Evolutionary conservation across 30 jellyfish, hydroid and myxozoan genomes (phyloP).

Genomic region (Sanderia malayensis): DNA sequence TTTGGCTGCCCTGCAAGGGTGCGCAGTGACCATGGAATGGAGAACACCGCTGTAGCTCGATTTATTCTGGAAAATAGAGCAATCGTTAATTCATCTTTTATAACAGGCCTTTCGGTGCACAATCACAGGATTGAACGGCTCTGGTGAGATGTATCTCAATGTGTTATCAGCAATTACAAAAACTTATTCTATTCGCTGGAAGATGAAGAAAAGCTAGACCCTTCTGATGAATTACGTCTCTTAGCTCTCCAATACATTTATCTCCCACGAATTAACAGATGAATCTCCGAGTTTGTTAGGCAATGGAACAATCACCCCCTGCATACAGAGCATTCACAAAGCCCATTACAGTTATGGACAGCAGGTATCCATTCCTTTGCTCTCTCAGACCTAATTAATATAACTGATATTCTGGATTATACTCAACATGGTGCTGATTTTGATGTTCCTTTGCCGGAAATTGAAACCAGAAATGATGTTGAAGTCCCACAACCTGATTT

Average conservation of each 20-base stretch:
- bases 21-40: slow-evolving; percentile 34
- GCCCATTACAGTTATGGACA: slow-evolving; percentile 27
- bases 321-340: slow-evolving; percentile 12
- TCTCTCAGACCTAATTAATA: background rate
- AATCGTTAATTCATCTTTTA: slow-evolving; percentile 7
- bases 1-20: slow-evolving; percentile 34
- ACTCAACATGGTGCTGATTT: slow-evolving; percentile 14
- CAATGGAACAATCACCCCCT: slow-evolving; percentile 16
- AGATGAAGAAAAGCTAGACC: slow-evolving; percentile 25
- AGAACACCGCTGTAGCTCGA: slow-evolving; percentile 30
- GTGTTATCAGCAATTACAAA: background rate
- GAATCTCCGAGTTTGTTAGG: background rate
- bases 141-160: slow-evolving; percentile 13
- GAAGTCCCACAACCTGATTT: slow-evolving; percentile 5
- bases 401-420: background rate
- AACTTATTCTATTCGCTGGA: slow-evolving; percentile 18
- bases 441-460: slow-evolving; percentile 7
- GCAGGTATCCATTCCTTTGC: slow-evolving; percentile 10
- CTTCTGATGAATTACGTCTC: slow-evolving; percentile 16
- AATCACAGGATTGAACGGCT: slow-evolving; percentile 11
- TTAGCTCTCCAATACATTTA: slow-evolving; percentile 17
- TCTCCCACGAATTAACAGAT: slow-evolving; percentile 13
- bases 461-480: slow-evolving; percentile 6
- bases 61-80: slow-evolving; percentile 23
- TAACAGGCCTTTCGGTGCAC: slow-evolving; percentile 6